Evolutionary conservation across 2,797 vertebrate genomes (phyloP).

Genomic region (Poliocrania exsul): DNA sequence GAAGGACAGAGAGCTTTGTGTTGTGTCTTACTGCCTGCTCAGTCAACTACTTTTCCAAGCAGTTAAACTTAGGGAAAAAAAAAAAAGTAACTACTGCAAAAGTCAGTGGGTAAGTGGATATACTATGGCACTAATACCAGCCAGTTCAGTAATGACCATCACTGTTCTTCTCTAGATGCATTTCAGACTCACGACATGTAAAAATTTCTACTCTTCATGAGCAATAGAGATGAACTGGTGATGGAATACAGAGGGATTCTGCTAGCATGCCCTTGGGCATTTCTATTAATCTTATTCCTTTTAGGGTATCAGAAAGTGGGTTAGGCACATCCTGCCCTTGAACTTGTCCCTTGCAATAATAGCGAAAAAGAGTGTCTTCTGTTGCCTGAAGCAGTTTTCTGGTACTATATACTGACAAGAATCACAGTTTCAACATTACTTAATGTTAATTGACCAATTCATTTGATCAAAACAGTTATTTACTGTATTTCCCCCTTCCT

Average conservation of each 20-base stretch:
- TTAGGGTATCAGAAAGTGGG: not conserved
- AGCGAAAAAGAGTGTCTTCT: not conserved
- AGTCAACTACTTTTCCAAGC: not conserved
- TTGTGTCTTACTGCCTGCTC: not conserved
- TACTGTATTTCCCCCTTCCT: not conserved
- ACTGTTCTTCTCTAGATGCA: not conserved
- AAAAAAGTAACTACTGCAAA: not conserved
- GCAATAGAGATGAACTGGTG: not conserved
- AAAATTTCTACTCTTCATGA: not conserved
- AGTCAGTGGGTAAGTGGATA: not conserved
- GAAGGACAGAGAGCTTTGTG: not conserved
- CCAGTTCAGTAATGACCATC: not conserved
- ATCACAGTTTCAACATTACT: not conserved
- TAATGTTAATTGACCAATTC: not conserved
- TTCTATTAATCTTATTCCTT: slow-evolving; percentile 27
- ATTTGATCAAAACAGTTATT: not conserved
- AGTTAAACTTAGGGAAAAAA: not conserved
- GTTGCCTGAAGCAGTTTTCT: not conserved
- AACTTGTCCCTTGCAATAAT: not conserved
- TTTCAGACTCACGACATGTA: not conserved
- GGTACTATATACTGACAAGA: not conserved
- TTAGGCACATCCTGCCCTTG: not conserved
- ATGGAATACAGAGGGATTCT: not conserved
- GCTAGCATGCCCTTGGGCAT: slow-evolving; percentile 7
- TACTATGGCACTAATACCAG: not conserved